Conservation (phyloP, 2,888 invertebrate genomes). For the Meteorus colon region DNA sequence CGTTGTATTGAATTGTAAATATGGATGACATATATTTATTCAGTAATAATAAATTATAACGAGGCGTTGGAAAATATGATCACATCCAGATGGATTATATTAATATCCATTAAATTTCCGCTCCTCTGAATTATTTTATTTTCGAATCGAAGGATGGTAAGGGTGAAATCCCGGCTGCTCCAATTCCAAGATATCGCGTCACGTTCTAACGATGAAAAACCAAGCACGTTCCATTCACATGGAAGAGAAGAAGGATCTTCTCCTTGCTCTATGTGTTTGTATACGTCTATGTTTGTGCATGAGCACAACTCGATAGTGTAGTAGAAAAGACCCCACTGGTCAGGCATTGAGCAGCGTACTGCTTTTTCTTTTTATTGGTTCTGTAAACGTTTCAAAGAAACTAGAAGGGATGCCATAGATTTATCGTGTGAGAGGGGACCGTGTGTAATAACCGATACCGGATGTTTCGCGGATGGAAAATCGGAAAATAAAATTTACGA, state of each 20-base stretch:
- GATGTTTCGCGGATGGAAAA: constrained; percentile 45
- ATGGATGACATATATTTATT: neutral
- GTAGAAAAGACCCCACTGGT: constrained; percentile 22
- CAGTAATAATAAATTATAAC: neutral
- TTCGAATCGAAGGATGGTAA: constrained; percentile 13
- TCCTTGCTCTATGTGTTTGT: constrained; percentile 35
- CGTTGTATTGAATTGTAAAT: neutral
- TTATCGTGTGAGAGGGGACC: constrained; percentile 26
- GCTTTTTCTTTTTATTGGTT: constrained; percentile 40
- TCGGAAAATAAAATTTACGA: constrained; percentile 27
- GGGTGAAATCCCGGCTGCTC: constrained; percentile 36
- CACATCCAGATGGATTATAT: neutral
- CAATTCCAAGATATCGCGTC: constrained; percentile 49
- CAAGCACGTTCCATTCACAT: constrained; percentile 50
- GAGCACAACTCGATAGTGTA: constrained; percentile 7
- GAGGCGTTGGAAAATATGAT: neutral
- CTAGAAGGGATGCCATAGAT: constrained; percentile 36
- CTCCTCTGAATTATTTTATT: constrained; percentile 34
- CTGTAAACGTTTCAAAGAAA: constrained; percentile 41
- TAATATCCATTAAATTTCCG: constrained; percentile 34
- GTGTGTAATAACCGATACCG: constrained; percentile 49
- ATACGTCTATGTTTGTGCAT: constrained; percentile 13
- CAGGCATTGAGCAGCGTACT: constrained; percentile 31
- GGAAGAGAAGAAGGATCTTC: constrained; percentile 46
- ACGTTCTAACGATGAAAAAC: constrained; percentile 55